A percentile compares a stretch with the other conserved stretches of the same genome.
Conservation (phyloP, 2,888 invertebrate species). For the Stegophylla sp. region DNA sequence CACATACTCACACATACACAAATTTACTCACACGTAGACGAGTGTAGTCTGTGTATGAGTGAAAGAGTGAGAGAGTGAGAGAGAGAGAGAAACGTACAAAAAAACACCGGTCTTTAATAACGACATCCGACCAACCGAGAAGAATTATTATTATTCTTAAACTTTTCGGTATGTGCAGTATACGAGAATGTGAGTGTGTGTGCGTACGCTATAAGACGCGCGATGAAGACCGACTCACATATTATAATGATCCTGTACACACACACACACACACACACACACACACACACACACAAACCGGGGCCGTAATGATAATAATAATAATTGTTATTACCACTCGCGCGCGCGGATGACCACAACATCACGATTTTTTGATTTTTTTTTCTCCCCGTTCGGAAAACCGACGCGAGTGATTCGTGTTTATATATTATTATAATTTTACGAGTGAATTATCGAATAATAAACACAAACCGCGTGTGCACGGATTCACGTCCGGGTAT, state of each 20-base stretch:
- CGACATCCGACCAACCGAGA: conserved; percentile 52
- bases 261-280: too few species aligned
- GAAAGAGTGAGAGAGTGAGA: not conserved
- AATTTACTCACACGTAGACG: not conserved
- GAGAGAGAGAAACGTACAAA: conserved; percentile 1
- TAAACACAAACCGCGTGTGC: too few species aligned
- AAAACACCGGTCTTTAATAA: conserved; percentile 54
- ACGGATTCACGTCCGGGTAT: too few species aligned
- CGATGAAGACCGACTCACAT: conserved; percentile 25
- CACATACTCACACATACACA: too few species aligned
- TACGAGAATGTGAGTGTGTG: not conserved
- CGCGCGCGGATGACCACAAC: conserved; percentile 52
- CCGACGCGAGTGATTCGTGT: not conserved
- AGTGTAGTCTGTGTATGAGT: not conserved
- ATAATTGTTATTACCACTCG: conserved; percentile 41
- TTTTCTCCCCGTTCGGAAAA: conserved; percentile 14
- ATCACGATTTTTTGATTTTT: conserved; percentile 50
- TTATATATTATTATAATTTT: too few species aligned
- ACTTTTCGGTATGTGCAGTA: conserved; percentile 24
- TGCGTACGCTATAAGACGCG: not conserved
- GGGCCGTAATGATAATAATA: conserved; percentile 22
- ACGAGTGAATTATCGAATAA: too few species aligned
- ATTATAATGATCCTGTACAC: conserved; percentile 48
- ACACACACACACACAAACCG: too few species aligned
- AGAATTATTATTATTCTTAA: conserved; percentile 53